Conservation (phyloP, 2,888 invertebrate species). For the Chaitophorus viminalis region DNA sequence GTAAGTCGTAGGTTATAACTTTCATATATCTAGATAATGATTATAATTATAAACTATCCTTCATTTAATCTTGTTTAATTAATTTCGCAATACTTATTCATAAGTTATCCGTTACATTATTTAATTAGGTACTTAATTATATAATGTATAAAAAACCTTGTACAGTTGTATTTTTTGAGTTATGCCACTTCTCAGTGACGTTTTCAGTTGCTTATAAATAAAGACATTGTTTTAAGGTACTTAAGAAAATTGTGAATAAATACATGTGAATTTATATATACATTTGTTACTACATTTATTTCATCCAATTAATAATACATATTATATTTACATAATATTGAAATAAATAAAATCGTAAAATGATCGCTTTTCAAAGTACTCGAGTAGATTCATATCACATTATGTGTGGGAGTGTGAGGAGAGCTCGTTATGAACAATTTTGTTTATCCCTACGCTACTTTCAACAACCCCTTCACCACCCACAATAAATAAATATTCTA, state of each 20-base stretch:
- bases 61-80: no score
- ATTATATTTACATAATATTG: slow-evolving; percentile 34
- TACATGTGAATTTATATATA: not conserved
- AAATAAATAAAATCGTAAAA: slow-evolving; percentile 33
- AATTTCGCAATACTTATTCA: no score
- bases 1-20: no score
- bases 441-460: not conserved
- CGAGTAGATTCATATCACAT: slow-evolving; percentile 33
- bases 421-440: slow-evolving; percentile 38
- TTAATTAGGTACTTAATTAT: no score
- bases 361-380: slow-evolving; percentile 15
- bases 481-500: not conserved
- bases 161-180: no score
- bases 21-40: no score
- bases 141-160: no score
- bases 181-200: no score
- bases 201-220: no score
- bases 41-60: no score
- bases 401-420: not conserved
- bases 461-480: not conserved
- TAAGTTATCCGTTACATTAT: no score
- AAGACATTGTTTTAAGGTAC: not conserved
- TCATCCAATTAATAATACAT: not conserved
- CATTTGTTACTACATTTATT: not conserved
- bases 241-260: no score